phyloP scores from a whole-genome alignment of 2,797 vertebrate genomes.

The Spinibarbus caldwelli region DNA sequence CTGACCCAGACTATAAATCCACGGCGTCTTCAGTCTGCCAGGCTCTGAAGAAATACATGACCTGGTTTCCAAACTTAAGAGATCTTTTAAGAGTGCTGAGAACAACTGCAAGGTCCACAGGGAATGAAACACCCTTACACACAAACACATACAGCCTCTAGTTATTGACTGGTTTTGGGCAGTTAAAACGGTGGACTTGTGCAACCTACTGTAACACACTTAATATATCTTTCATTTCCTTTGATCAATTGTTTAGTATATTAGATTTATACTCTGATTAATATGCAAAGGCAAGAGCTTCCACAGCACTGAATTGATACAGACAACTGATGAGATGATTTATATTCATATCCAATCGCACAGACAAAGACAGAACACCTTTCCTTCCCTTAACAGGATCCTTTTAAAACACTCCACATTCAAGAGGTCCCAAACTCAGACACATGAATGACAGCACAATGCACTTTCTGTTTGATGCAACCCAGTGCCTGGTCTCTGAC shows the following conservation, averaged over 20 bases:
- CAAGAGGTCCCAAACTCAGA: conserved; percentile 35
- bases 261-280: background rate
- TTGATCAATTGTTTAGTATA: background rate
- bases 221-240: background rate
- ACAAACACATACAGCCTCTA: background rate
- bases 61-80: conserved; percentile 30
- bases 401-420: conserved; percentile 45
- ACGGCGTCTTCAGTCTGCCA: conserved; percentile 13
- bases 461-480: conserved; percentile 53
- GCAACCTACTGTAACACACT: background rate
- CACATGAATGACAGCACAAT: conserved; percentile 54
- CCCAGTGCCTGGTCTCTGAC: conserved; percentile 6
- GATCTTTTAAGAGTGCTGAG: conserved; percentile 10
- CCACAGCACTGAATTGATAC: background rate
- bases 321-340: background rate
- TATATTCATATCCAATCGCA: conserved; percentile 24
- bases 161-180: background rate
- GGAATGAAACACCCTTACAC: conserved; percentile 12
- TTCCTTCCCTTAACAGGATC: conserved; percentile 43
- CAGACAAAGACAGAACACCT: conserved; percentile 29
- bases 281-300: background rate
- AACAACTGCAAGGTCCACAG: conserved; percentile 15
- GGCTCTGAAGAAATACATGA: conserved; percentile 14
- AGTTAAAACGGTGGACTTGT: background rate
- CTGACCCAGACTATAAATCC: conserved; percentile 20